Percentiles rank a stretch among this genome's conserved stretches.
Conservation (phyloP, 2,888 invertebrate genomes). For the Apotomis capreana region DNA sequence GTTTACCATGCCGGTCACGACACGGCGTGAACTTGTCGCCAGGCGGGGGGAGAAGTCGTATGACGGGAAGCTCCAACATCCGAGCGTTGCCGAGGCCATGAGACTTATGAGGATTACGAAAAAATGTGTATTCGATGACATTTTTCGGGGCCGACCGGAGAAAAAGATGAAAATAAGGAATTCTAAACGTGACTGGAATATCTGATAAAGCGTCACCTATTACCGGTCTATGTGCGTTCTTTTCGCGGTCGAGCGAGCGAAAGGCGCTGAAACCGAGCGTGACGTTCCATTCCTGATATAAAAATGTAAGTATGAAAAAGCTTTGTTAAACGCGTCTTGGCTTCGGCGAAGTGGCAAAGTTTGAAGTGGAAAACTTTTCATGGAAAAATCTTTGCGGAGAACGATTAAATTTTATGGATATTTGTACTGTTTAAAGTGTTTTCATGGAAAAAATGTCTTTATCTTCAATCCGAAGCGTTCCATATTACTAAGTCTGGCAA, state of each 20-base stretch:
- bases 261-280: slow-evolving; percentile 78
- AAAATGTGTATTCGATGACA: slow-evolving; percentile 84
- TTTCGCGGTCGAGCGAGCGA: slow-evolving; percentile 78
- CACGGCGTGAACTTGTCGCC: slow-evolving; percentile 68
- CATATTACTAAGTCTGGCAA: slow-evolving; percentile 1
- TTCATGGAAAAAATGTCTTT: slow-evolving; percentile 60
- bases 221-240: slow-evolving; percentile 77
- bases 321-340: slow-evolving; percentile 82
- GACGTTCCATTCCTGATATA: slow-evolving; percentile 81
- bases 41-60: slow-evolving; percentile 55
- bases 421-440: slow-evolving; percentile 73
- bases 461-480: slow-evolving; percentile 19
- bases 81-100: slow-evolving; percentile 70
- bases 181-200: slow-evolving; percentile 81
- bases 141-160: slow-evolving; percentile 80
- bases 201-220: slow-evolving; percentile 76
- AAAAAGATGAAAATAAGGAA: slow-evolving; percentile 84
- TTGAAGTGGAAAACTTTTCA: slow-evolving; percentile 83
- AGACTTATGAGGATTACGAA: slow-evolving; percentile 82
- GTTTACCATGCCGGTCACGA: slow-evolving; percentile 73
- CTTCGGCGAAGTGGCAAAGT: slow-evolving; percentile 81
- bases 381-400: slow-evolving; percentile 79
- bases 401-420: slow-evolving; percentile 81
- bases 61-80: slow-evolving; percentile 58
- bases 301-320: slow-evolving; percentile 82